These are phyloP conservation scores for Batillaria attramentaria DNA, from an alignment of 1,140 invertebrate genomes.

Conservation along the genomic window DNA sequence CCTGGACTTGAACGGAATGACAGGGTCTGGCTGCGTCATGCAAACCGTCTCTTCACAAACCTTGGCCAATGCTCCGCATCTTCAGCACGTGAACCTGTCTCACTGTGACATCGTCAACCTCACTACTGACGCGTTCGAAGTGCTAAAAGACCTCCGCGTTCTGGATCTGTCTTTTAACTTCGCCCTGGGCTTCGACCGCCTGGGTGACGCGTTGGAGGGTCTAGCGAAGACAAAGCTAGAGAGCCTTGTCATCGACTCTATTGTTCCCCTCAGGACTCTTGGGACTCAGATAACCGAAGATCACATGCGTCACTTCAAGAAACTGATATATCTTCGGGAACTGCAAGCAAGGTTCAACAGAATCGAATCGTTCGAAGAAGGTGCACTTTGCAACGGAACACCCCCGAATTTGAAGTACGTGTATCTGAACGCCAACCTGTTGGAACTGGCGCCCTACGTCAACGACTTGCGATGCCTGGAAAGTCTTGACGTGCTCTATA, in stretches of 20 bases:
- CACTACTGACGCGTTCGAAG: slow-evolving; percentile 14
- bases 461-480: not conserved
- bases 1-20: not conserved
- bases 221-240: slow-evolving; percentile 29
- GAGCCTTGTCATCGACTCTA: slow-evolving; percentile 2
- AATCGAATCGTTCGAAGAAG: not conserved
- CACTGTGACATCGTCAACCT: slow-evolving; percentile 31
- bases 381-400: slow-evolving; percentile 15
- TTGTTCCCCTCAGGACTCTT: slow-evolving; percentile 12
- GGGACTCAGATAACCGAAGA: not conserved
- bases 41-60: not conserved
- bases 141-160: slow-evolving; percentile 10
- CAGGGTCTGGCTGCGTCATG: not conserved
- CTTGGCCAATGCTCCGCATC: not conserved
- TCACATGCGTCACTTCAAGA: slow-evolving; percentile 29
- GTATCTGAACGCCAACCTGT: not conserved
- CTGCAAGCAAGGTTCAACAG: slow-evolving; percentile 9
- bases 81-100: slow-evolving; percentile 38
- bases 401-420: not conserved
- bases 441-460: not conserved
- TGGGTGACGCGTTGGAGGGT: slow-evolving; percentile 29
- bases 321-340: slow-evolving; percentile 22
- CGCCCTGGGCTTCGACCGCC: slow-evolving; percentile 18
- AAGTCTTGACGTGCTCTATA: not conserved
- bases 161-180: slow-evolving; percentile 39